Evolutionary conservation across 2,888 invertebrate genomes (phyloP).

Genomic region (Acanthopleura granulata): DNA sequence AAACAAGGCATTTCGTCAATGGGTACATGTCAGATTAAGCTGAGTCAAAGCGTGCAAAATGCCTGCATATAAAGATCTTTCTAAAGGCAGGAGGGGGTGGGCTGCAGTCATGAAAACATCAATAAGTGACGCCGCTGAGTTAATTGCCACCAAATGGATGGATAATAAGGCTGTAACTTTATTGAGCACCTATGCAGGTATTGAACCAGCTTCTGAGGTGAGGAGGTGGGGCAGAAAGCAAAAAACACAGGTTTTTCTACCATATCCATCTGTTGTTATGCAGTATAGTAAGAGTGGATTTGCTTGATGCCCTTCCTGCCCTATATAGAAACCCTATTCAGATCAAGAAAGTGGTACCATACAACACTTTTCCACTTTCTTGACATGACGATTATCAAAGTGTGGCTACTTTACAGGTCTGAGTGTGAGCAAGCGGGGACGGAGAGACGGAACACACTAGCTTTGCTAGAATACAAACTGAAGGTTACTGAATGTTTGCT

Average conservation of each 20-base stretch:
- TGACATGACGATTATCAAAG: neutral
- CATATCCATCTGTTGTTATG: neutral
- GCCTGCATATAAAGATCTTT: no score
- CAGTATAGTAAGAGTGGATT: neutral
- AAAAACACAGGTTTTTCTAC: neutral
- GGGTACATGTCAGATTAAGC: no score
- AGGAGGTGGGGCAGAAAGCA: neutral
- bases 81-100: no score
- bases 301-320: neutral
- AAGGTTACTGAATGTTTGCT: neutral
- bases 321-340: neutral
- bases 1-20: no score
- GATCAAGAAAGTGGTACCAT: neutral
- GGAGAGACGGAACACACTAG: neutral
- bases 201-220: neutral
- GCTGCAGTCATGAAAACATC: no score
- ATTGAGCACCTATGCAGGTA: neutral
- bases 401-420: neutral
- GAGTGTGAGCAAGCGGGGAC: neutral
- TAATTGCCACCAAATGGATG: neutral
- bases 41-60: no score
- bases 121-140: no score
- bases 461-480: neutral
- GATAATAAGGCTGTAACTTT: neutral
- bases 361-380: neutral